Conservation (phyloP, 2,797 vertebrate species). For the Crocidura indochinensis region DNA sequence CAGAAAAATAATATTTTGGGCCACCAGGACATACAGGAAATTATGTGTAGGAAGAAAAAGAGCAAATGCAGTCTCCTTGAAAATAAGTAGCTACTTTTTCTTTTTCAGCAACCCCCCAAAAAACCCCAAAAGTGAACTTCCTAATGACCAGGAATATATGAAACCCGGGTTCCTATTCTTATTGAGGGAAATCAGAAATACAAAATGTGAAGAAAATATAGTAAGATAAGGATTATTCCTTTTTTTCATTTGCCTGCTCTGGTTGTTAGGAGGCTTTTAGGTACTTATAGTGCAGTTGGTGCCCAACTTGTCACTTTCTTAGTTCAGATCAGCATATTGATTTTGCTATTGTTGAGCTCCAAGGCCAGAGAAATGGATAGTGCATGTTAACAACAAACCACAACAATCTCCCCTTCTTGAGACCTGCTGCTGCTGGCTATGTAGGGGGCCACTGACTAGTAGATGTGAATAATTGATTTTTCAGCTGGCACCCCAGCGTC, state of each 20-base stretch:
- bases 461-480: slow-evolving; percentile 89
- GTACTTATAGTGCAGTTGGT: slow-evolving; percentile 71
- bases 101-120: background rate
- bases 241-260: slow-evolving; percentile 18
- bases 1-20: slow-evolving; percentile 33
- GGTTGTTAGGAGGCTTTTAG: slow-evolving; percentile 51
- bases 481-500: slow-evolving; percentile 80
- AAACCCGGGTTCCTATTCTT: slow-evolving; percentile 11
- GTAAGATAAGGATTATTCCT: background rate
- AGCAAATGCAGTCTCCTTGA: slow-evolving; percentile 23
- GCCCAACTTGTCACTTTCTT: slow-evolving; percentile 51
- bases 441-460: slow-evolving; percentile 77
- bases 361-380: slow-evolving; percentile 69
- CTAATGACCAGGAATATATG: slow-evolving; percentile 36
- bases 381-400: slow-evolving; percentile 82
- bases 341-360: slow-evolving; percentile 78
- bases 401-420: slow-evolving; percentile 76
- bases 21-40: background rate
- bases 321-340: slow-evolving; percentile 72
- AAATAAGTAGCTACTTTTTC: slow-evolving; percentile 19
- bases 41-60: background rate
- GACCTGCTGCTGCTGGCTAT: slow-evolving; percentile 73
- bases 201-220: background rate
- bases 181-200: slow-evolving; percentile 15
- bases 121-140: background rate